Evolutionary conservation across 2,888 invertebrate genomes (phyloP), one percentile per base, ranked within the genome.

Genomic region (Vandiemenella viatica): DNA sequence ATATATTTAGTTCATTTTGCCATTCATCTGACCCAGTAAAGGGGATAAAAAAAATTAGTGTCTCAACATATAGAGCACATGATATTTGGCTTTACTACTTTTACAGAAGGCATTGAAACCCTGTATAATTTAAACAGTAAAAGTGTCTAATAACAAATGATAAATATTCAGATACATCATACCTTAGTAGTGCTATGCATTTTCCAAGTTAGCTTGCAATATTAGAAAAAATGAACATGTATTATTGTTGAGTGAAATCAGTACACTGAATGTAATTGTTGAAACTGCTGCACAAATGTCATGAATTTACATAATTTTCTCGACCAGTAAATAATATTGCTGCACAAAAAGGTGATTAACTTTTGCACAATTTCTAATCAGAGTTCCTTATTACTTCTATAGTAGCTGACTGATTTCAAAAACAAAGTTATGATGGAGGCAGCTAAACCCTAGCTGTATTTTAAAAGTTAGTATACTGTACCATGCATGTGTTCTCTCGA

Each of bases 401-500:
- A 45, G 41, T 23, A 46, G 41, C 46, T 23, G 41, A 21, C 46
- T 37, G 45, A 45, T 17, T 17, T 32, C 15, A 38, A 46, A 26
- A 20, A 22, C 8, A 8, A 19, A 19, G 42, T 20, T 38, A 46
- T 38, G 20, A 40, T 23, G 41, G 26, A 41, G 46, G 46, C 41
- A 47, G 41, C 26, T 47, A 17, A 47, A 47, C 42, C 47, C 43
- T 41, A 47, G 26, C 37, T 45, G 8, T 45, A 32, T 32, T 32
- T 32, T 32, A 32, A 32, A 32, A 32, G 32, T 13, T 32, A 45
- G 45, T 26, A 41, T 26, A 47, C 19, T 47, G 42, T 32, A 47
- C 32, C 43, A 32, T 47, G 42, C 47, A 37, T 47, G 42, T 47
- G 43, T 43, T 43, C 47, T 41, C 42, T 43, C 32, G 20, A 8